phyloP scores from a whole-genome alignment of 2,888 invertebrate genomes.

The Rhagonycha lutea region DNA sequence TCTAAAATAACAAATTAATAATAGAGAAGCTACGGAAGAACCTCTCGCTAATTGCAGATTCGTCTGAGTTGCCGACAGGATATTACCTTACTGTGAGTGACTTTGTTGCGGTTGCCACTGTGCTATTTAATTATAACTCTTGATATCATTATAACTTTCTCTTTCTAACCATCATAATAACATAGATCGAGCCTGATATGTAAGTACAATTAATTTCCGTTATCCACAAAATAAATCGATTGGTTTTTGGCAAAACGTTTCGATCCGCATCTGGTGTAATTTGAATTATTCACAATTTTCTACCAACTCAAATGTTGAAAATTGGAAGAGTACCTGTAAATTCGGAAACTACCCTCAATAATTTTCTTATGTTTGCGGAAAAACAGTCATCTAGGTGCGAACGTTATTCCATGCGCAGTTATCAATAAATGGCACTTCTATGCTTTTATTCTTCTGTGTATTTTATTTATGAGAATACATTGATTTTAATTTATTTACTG shows the following conservation, averaged over 20 bases:
- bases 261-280: too few species aligned
- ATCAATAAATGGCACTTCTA: not conserved
- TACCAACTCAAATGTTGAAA: too few species aligned
- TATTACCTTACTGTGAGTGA: not conserved
- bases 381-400: not conserved
- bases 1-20: not conserved
- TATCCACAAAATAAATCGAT: too few species aligned
- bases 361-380: not conserved
- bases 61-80: not conserved
- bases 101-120: not conserved
- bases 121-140: not conserved
- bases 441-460: not conserved
- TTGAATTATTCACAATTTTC: too few species aligned
- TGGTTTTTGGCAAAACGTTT: too few species aligned
- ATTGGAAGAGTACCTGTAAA: too few species aligned
- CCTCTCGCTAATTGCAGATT: not conserved
- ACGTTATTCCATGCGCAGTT: not conserved
- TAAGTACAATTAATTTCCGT: too few species aligned
- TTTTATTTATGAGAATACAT: not conserved
- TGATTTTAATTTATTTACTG: not conserved
- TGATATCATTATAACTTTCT: not conserved
- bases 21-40: not conserved
- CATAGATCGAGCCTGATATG: too few species aligned
- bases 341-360: not conserved
- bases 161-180: too few species aligned